phyloP scores from a whole-genome alignment of 1,140 invertebrate genomes.

The Drosophila ogumai region DNA sequence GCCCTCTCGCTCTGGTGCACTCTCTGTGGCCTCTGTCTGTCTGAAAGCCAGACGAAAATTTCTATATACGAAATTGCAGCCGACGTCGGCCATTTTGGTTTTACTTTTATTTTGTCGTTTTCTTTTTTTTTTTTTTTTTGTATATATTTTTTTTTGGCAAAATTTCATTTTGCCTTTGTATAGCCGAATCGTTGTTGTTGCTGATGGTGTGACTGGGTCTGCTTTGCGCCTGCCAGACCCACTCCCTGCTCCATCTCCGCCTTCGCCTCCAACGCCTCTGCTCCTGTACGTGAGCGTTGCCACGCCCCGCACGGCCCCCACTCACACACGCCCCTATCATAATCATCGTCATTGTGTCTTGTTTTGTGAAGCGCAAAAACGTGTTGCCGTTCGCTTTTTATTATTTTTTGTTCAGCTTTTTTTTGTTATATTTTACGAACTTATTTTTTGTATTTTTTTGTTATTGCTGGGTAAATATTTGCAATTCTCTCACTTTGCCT shows the following conservation, averaged over 20 bases:
- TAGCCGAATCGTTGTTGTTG: constrained; percentile 39
- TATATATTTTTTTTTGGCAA: constrained; percentile 49
- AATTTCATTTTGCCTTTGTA: constrained; percentile 48
- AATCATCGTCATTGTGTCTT: constrained; percentile 51
- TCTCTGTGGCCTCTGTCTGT: constrained; percentile 11
- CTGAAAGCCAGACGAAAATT: constrained; percentile 62
- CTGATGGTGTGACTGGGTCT: constrained; percentile 47
- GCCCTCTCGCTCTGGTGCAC: constrained; percentile 13
- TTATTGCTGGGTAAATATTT: constrained; percentile 44
- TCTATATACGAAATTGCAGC: constrained; percentile 67
- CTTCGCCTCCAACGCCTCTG: neutral
- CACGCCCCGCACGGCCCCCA: constrained; percentile 22
- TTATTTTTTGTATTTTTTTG: constrained; percentile 30
- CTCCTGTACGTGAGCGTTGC: constrained; percentile 21
- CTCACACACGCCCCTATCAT: constrained; percentile 35
- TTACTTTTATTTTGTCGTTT: constrained; percentile 56
- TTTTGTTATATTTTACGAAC: constrained; percentile 25
- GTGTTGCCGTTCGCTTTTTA: constrained; percentile 59
- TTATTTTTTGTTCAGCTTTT: constrained; percentile 26
- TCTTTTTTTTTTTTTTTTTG: constrained; percentile 40
- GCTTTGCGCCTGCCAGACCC: constrained; percentile 63
- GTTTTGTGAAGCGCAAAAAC: constrained; percentile 74
- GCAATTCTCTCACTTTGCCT: constrained; percentile 34
- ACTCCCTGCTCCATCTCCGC: constrained; percentile 22
- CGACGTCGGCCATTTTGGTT: constrained; percentile 74